A percentile compares a stretch with the other conserved stretches of the same genome.
Evolutionary conservation across 53 echinoderm and acorn worm genomes (phyloP).

Genomic region (Crossaster papposus): DNA sequence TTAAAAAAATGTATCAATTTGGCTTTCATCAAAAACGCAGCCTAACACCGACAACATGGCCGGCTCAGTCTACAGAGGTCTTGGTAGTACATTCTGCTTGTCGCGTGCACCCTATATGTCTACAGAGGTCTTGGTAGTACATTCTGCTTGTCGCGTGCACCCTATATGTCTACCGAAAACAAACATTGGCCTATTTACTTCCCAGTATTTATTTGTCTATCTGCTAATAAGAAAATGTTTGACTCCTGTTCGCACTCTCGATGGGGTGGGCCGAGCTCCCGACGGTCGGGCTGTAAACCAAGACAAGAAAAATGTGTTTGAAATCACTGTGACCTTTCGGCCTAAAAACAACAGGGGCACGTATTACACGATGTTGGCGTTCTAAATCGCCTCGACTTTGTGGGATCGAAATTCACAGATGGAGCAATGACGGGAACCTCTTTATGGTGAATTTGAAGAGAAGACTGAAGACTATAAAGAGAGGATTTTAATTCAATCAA

Average conservation of each 20-base stretch:
- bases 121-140: no score
- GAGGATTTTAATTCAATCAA: background rate
- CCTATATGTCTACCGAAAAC: slow-evolving; percentile 5
- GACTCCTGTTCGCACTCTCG: background rate
- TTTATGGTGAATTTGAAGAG: background rate
- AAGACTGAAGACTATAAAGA: background rate
- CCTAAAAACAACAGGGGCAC: slow-evolving; percentile 52
- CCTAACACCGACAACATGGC: no score
- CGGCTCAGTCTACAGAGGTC: no score
- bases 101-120: slow-evolving; percentile 15
- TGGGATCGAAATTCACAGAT: background rate
- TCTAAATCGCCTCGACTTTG: slow-evolving; percentile 4
- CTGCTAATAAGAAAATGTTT: slow-evolving; percentile 4
- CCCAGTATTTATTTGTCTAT: slow-evolving; percentile 33
- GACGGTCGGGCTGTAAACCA: background rate
- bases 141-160: slow-evolving; percentile 9
- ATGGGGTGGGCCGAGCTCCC: background rate
- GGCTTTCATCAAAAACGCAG: background rate
- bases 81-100: background rate
- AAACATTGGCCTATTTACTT: slow-evolving; percentile 12
- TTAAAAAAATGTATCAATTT: background rate
- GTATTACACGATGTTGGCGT: background rate
- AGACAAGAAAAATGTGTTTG: slow-evolving; percentile 31
- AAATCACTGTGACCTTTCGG: slow-evolving; percentile 32
- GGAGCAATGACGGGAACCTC: background rate